Percentiles rank a stretch among this genome's conserved stretches.
phyloP scores from a whole-genome alignment of 2,888 invertebrate species.

The Andrena haemorrhoa region DNA sequence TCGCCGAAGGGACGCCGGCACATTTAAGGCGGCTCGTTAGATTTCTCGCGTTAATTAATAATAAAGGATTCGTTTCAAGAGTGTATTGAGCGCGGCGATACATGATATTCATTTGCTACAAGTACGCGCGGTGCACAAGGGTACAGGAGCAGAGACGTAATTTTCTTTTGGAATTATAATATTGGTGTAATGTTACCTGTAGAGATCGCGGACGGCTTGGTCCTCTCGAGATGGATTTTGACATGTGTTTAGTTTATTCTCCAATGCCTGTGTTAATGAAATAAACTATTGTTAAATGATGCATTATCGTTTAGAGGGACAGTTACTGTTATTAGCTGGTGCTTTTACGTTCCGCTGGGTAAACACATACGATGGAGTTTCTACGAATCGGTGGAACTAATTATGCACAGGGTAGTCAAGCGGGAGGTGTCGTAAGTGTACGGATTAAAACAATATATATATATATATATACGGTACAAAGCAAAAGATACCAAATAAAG shows the following conservation, averaged over 20 bases:
- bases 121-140: slow-evolving; percentile 50
- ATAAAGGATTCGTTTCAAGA: not conserved
- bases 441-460: slow-evolving; percentile 11
- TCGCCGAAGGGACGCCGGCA: not conserved
- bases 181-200: slow-evolving; percentile 81
- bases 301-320: not conserved
- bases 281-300: slow-evolving; percentile 35
- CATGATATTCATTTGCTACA: slow-evolving; percentile 55
- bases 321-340: slow-evolving; percentile 19
- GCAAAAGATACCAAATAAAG: slow-evolving; percentile 79
- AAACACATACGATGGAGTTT: not conserved
- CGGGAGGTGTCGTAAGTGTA: slow-evolving; percentile 6
- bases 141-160: slow-evolving; percentile 49
- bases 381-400: not conserved
- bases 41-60: slow-evolving; percentile 2
- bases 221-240: slow-evolving; percentile 83
- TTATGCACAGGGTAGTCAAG: not conserved
- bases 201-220: slow-evolving; percentile 83
- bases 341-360: not conserved
- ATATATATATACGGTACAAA: slow-evolving; percentile 43
- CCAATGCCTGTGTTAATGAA: slow-evolving; percentile 79
- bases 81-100: slow-evolving; percentile 31
- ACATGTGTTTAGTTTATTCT: slow-evolving; percentile 83
- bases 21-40: not conserved
- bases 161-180: slow-evolving; percentile 52